phyloP scores from a whole-genome alignment of 2,888 invertebrate species.

The Chelonus formosanus region DNA sequence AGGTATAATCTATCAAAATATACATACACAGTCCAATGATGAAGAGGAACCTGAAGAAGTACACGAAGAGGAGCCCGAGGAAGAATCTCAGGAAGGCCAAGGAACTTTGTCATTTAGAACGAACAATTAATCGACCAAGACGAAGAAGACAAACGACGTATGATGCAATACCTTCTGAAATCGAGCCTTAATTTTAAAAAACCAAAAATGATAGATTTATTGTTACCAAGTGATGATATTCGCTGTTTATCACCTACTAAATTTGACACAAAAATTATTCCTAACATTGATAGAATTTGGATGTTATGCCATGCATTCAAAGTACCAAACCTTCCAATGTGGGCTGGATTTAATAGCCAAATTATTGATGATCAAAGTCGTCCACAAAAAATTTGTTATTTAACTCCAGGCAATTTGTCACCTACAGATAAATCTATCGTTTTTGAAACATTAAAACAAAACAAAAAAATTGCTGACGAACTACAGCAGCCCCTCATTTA shows the following conservation, averaged over 20 bases:
- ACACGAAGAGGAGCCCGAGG: no score
- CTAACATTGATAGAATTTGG: constrained; percentile 35
- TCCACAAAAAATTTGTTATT: constrained; percentile 47
- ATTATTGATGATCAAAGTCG: constrained; percentile 41
- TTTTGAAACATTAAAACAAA: constrained; percentile 40
- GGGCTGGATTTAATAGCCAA: constrained; percentile 52
- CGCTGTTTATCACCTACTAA: no score
- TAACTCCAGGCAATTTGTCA: constrained; percentile 52
- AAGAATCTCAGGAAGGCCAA: no score
- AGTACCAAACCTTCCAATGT: constrained; percentile 50
- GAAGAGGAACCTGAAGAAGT: no score
- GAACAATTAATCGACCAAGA: no score
- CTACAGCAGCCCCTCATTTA: background rate
- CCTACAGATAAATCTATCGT: constrained; percentile 48
- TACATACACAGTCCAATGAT: no score
- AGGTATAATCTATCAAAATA: constrained; percentile 19
- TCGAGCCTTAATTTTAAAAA: constrained; percentile 20
- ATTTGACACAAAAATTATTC: background rate
- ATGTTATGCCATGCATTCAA: constrained; percentile 44
- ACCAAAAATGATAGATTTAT: constrained; percentile 13
- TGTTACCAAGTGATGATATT: constrained; percentile 7
- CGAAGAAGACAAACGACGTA: constrained; percentile 32
- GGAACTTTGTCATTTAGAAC: no score
- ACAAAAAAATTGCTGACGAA: constrained; percentile 38
- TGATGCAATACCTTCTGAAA: constrained; percentile 26